Base-by-base conservation (phyloP, 2,113 vertebrate genomes). In the Bolborhynchus lineola region DNA sequence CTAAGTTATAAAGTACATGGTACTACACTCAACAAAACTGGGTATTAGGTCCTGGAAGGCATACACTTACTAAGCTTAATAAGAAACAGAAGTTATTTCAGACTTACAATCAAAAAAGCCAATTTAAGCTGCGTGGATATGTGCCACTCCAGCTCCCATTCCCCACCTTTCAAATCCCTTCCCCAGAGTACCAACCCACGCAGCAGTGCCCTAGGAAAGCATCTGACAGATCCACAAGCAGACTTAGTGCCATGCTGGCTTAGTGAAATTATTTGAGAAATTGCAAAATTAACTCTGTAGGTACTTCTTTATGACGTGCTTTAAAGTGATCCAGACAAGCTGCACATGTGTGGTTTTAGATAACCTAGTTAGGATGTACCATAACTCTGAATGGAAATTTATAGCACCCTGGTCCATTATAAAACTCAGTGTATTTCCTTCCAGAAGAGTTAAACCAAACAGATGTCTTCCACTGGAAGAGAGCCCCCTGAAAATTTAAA, bases 171-270 rank as follows among this genome's bases (percentile, higher is more conserved):
- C 13, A 20, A n/a, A 55, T 14, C 26, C 35, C 26, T 39, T 72
- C 33, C 31, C 25, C 47, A 47, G 76, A 91, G 42, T 7, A 81
- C 0, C 1, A 1, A 33, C 26, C 33, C 49, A 68, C 39, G 65
- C 64, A 86, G 44, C 46, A 68, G 33, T 0, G 24, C 21, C 55
- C 49, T 23, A 20, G 29, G 13, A 82, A 50, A 26, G 16, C 44
- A 69, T 9, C 18, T 10, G 12, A 53, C 26, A 52, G 10, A 57
- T 7, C 26, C 2, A 1, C 6, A 3, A 0, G 18, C 47, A 65
- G 16, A 21, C 5, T 8, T 16, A n/a, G 13, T 15, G 13, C 16
- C 37, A 11, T 0, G 3, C 37, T 7, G 11, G 37, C 71, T 50
- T 35, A 47, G 37, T 28, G 28, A 70, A 70, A 28, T 28, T 16